These are phyloP conservation scores for Pseudomyrmex sp. DNA, from an alignment of 1,140 invertebrate species.

Conservation along the genomic window DNA sequence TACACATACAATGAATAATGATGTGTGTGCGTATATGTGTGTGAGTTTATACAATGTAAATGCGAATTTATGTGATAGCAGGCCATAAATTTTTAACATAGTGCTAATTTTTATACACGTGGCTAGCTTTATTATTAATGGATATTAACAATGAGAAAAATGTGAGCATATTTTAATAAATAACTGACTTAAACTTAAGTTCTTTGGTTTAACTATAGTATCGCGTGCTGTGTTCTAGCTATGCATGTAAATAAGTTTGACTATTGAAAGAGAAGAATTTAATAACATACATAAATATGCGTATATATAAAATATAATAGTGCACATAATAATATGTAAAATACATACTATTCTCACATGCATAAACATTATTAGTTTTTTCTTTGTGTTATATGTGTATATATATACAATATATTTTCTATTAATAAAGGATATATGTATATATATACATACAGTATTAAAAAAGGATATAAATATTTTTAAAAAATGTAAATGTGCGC, in stretches of 20 bases:
- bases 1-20: background rate
- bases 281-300: background rate
- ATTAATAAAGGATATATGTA: background rate
- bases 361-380: too few species aligned
- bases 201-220: background rate
- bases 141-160: background rate
- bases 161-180: background rate
- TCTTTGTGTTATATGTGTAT: too few species aligned
- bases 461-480: conserved; percentile 3
- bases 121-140: background rate
- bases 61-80: too few species aligned
- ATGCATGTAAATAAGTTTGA: conserved; percentile 17
- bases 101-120: background rate
- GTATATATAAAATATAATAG: background rate
- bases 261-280: background rate
- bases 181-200: conserved; percentile 10
- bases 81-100: background rate
- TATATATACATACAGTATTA: background rate
- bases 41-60: too few species aligned
- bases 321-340: background rate
- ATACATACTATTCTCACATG: too few species aligned
- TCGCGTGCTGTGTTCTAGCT: conserved; percentile 3
- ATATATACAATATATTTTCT: too few species aligned
- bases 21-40: background rate
- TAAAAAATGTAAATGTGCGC: conserved; percentile 65